These are phyloP conservation scores for Zaprionus bogoriensis DNA, from an alignment of 2,888 invertebrate genomes.

Conservation along the genomic window DNA sequence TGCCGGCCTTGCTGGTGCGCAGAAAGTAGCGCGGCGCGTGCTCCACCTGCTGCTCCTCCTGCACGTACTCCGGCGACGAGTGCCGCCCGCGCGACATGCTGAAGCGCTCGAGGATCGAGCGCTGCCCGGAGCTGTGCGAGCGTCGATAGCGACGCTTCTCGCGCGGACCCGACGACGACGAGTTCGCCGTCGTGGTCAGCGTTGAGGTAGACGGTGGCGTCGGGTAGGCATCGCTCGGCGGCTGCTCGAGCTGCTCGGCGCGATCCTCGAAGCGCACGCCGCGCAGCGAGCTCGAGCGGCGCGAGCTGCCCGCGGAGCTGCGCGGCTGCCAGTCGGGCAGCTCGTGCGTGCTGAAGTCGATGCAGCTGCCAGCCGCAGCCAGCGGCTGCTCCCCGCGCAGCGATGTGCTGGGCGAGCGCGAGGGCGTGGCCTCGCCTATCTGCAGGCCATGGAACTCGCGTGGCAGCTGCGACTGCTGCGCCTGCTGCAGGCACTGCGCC, in stretches of 20 bases:
- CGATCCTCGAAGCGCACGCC: constrained; percentile 76
- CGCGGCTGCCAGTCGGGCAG: constrained; percentile 56
- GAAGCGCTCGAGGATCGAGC: constrained; percentile 81
- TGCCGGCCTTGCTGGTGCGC: constrained; percentile 84
- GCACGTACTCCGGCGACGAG: constrained; percentile 80
- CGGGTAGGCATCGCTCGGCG: constrained; percentile 39
- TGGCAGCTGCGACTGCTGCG: constrained; percentile 57
- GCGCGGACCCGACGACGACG: constrained; percentile 72
- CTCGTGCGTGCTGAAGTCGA: constrained; percentile 64
- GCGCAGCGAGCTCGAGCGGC: constrained; percentile 75
- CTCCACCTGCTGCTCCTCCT: constrained; percentile 58
- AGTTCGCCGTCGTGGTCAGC: constrained; percentile 62
- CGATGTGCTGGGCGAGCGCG: not conserved
- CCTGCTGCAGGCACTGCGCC: constrained; percentile 53
- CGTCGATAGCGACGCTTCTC: constrained; percentile 81
- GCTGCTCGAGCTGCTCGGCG: not conserved
- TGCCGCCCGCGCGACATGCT: constrained; percentile 80
- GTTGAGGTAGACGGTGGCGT: constrained; percentile 73
- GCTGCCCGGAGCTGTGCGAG: constrained; percentile 71
- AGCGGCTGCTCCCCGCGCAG: not conserved
- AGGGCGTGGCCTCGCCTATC: constrained; percentile 69
- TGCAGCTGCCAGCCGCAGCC: constrained; percentile 47
- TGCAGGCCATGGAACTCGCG: constrained; percentile 65
- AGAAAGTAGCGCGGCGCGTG: constrained; percentile 82
- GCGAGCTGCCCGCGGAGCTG: constrained; percentile 37